Conservation (phyloP, 64 coral and sea anemone species). For the Stichodactyla mertensii region DNA sequence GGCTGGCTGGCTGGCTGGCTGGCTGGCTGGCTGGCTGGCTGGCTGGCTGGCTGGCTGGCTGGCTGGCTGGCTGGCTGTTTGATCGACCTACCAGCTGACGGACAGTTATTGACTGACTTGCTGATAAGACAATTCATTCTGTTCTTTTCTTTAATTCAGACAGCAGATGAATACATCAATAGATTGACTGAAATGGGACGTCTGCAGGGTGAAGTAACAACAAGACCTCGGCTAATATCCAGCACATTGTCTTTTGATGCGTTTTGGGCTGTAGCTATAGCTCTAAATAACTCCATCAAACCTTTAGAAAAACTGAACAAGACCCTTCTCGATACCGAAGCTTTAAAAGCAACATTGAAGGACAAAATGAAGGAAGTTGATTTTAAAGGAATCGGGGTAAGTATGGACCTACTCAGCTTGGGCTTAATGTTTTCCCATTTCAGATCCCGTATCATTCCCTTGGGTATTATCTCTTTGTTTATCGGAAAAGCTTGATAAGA, state of each 20-base stretch:
- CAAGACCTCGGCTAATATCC: not conserved
- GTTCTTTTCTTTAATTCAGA: constrained; percentile 8
- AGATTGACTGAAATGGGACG: not conserved
- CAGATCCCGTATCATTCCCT: too few relatives aligned
- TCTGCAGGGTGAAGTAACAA: not conserved
- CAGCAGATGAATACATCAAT: not conserved
- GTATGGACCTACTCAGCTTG: too few relatives aligned
- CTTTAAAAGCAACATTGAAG: not conserved
- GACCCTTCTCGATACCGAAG: not conserved
- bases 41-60: too few relatives aligned
- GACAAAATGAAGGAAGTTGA: not conserved
- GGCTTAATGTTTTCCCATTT: too few relatives aligned
- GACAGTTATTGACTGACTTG: too few relatives aligned
- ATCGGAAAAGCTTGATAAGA: too few relatives aligned
- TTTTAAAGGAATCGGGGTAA: constrained; percentile 36
- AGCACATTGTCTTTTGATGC: constrained; percentile 9
- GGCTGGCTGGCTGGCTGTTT: too few relatives aligned
- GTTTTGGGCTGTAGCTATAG: constrained; percentile 25
- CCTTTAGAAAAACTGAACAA: not conserved
- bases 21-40: too few relatives aligned
- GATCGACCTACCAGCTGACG: too few relatives aligned
- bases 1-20: too few relatives aligned
- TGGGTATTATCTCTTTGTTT: too few relatives aligned
- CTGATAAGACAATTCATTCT: not conserved
- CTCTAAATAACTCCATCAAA: constrained; percentile 7